Percentiles rank a stretch among this genome's conserved stretches.
Conservation (phyloP, 2,888 invertebrate genomes). For the Watsonalla binaria region DNA sequence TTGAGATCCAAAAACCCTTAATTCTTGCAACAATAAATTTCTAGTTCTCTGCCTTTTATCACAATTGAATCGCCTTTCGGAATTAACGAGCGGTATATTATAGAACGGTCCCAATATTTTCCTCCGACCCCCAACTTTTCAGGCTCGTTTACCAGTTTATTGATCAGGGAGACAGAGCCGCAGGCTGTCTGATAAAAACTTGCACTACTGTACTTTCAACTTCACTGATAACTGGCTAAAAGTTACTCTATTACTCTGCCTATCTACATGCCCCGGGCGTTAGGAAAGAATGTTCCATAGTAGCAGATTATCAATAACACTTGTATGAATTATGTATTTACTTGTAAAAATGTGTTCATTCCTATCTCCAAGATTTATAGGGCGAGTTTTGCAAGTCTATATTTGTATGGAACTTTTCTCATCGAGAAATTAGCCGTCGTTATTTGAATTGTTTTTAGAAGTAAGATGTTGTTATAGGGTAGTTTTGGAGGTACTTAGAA, state of each 20-base stretch:
- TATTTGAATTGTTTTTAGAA: no score
- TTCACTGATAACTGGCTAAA: conserved; percentile 54
- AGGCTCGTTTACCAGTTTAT: conserved; percentile 33
- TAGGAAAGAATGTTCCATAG: conserved; percentile 16
- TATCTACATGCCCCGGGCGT: conserved; percentile 35
- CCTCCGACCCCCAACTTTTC: conserved; percentile 2
- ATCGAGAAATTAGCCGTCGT: no score
- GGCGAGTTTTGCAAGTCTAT: conserved; percentile 23
- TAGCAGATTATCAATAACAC: conserved; percentile 7
- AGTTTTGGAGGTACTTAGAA: no score
- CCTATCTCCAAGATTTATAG: conserved; percentile 24
- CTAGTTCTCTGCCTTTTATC: no score
- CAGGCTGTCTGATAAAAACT: conserved; percentile 62
- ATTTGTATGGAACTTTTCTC: neutral
- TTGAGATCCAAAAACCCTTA: no score
- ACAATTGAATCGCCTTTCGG: no score
- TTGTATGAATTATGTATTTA: conserved; percentile 68
- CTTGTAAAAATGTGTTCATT: conserved; percentile 49
- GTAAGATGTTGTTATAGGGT: no score
- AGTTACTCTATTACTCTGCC: conserved; percentile 58
- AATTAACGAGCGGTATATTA: no score
- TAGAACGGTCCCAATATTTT: no score
- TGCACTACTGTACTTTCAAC: conserved; percentile 53
- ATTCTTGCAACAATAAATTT: no score
- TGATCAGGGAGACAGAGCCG: conserved; percentile 49